A percentile compares a stretch with the other conserved stretches of the same genome.
Conservation (phyloP, 2,113 vertebrate species). For the Electrona antarctica region DNA sequence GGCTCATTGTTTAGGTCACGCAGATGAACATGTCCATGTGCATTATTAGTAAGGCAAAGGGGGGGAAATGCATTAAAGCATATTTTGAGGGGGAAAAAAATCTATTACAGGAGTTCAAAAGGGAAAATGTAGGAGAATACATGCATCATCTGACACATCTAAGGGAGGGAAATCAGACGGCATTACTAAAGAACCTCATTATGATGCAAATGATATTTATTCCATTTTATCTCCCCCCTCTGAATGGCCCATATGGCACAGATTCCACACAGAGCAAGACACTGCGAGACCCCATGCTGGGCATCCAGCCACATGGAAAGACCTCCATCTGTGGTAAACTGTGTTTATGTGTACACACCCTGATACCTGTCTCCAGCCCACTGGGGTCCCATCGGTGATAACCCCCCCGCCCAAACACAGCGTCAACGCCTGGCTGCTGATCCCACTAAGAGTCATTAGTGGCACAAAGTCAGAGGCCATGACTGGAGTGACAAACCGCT, state of each 20-base stretch:
- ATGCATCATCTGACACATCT: slow-evolving; percentile 66
- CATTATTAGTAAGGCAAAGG: slow-evolving; percentile 1
- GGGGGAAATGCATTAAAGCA: no score
- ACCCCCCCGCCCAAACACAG: slow-evolving; percentile 47
- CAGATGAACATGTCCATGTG: slow-evolving; percentile 28
- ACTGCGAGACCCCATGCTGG: slow-evolving; percentile 64
- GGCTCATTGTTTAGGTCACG: slow-evolving; percentile 16
- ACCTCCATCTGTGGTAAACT: slow-evolving; percentile 75
- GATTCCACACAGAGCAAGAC: slow-evolving; percentile 66
- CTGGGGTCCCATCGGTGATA: slow-evolving; percentile 44
- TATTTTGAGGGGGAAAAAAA: slow-evolving; percentile 32
- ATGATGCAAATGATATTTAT: slow-evolving; percentile 78
- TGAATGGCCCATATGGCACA: slow-evolving; percentile 74
- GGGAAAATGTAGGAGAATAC: slow-evolving; percentile 59
- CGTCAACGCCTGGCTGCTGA: slow-evolving; percentile 40
- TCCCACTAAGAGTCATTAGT: slow-evolving; percentile 49
- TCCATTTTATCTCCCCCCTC: slow-evolving; percentile 74
- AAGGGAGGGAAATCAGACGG: slow-evolving; percentile 65
- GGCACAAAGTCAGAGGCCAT: slow-evolving; percentile 37
- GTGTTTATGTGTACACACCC: slow-evolving; percentile 27
- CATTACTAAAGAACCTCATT: slow-evolving; percentile 76
- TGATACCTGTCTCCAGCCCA: slow-evolving; percentile 56
- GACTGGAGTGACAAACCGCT: slow-evolving; percentile 43
- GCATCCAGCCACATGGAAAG: slow-evolving; percentile 74
- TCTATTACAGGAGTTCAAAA: slow-evolving; percentile 65